Conservation (phyloP, 2,113 vertebrate genomes). For the Zosterops lateralis region DNA sequence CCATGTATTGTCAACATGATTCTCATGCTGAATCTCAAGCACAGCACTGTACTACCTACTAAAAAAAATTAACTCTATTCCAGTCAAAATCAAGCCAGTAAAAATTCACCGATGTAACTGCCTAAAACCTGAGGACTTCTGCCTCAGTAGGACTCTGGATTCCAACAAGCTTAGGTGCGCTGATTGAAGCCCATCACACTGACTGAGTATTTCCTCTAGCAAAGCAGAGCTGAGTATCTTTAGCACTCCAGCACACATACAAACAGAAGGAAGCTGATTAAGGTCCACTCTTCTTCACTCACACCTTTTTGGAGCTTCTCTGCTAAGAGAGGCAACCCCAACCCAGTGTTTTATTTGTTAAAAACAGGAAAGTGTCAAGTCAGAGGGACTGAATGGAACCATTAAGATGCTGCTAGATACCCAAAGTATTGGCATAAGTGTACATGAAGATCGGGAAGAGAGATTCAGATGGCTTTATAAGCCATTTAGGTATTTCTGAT, state of each 20-base stretch:
- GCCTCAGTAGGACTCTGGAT: background rate
- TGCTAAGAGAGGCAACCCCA: background rate
- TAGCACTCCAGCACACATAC: background rate
- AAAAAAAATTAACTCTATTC: background rate
- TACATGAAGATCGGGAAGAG: background rate
- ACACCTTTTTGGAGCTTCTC: background rate
- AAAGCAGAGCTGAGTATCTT: background rate
- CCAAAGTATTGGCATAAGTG: background rate
- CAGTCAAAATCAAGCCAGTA: background rate
- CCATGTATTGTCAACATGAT: background rate
- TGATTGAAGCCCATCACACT: background rate
- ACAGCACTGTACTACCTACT: background rate
- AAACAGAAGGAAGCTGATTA: background rate
- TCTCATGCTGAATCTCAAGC: background rate
- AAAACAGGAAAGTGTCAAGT: background rate
- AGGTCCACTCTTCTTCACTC: background rate
- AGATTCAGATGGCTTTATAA: background rate
- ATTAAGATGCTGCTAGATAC: background rate
- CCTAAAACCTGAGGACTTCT: background rate
- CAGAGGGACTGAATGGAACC: background rate
- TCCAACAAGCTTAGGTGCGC: fast-evolving
- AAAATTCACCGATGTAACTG: background rate
- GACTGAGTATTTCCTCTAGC: background rate
- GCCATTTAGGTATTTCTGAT: background rate
- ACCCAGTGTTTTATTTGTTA: background rate